A percentile compares a stretch with the other conserved stretches of the same genome.
phyloP scores from a whole-genome alignment of 2,888 invertebrate species.

The Ecdyonurus torrentis region DNA sequence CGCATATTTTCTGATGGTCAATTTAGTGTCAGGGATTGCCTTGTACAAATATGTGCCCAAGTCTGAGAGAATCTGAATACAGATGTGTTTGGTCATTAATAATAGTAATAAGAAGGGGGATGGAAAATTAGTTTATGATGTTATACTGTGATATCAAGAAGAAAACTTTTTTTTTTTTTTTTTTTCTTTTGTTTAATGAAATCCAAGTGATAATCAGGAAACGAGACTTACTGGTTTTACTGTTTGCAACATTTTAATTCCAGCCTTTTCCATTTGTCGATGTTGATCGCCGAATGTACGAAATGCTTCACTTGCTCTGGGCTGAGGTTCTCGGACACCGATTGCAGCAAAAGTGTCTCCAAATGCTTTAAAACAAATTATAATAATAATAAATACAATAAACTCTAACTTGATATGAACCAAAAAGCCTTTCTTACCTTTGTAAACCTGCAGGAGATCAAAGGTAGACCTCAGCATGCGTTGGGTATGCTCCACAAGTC shows the following conservation, averaged over 20 bases:
- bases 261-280: slow-evolving; percentile 76
- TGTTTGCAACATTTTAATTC: slow-evolving; percentile 73
- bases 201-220: neutral
- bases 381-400: slow-evolving; percentile 8
- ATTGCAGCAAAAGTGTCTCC: slow-evolving; percentile 91
- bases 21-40: slow-evolving; percentile 94
- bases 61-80: slow-evolving; percentile 65
- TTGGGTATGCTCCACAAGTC: slow-evolving; percentile 80
- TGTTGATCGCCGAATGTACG: slow-evolving; percentile 90
- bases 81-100: no score
- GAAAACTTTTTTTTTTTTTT: neutral
- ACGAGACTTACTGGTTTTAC: slow-evolving; percentile 61
- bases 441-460: slow-evolving; percentile 75
- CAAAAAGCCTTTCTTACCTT: slow-evolving; percentile 30
- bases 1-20: slow-evolving; percentile 95
- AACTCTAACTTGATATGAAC: no score
- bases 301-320: slow-evolving; percentile 89
- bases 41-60: slow-evolving; percentile 93
- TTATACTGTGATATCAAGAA: neutral
- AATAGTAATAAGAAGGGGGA: neutral
- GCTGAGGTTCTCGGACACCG: slow-evolving; percentile 90
- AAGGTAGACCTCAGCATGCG: slow-evolving; percentile 66
- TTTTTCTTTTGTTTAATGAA: neutral
- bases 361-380: slow-evolving; percentile 49
- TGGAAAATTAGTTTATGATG: neutral